Evolutionary conservation across 2,113 vertebrate species (phyloP).

Genomic region (Echinops telfairi): DNA sequence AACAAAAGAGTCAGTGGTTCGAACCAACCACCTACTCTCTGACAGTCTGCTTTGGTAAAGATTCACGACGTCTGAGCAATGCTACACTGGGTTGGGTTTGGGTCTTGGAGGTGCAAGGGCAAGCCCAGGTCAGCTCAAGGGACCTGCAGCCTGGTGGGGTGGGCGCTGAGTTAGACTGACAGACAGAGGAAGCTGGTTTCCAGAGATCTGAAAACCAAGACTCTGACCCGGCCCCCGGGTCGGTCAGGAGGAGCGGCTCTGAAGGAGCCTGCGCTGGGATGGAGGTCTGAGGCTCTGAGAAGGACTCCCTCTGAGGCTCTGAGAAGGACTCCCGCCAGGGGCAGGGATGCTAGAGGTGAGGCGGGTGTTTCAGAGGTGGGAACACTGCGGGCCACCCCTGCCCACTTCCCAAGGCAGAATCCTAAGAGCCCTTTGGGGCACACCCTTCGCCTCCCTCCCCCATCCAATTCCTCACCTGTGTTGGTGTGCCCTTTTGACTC

Average conservation of each 20-base stretch:
- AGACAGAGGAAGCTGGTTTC: background rate
- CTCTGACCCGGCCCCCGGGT: background rate
- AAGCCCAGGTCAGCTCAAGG: background rate
- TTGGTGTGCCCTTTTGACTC: background rate
- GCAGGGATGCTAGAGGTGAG: background rate
- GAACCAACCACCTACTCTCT: too few species aligned
- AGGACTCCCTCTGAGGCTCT: too few species aligned
- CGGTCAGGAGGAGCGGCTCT: background rate
- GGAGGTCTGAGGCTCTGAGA: background rate
- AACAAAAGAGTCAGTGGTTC: too few species aligned
- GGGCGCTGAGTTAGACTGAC: background rate
- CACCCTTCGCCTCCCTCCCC: background rate
- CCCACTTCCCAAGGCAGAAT: background rate
- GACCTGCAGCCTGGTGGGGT: background rate
- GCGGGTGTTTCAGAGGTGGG: conserved; percentile 18
- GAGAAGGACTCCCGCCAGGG: background rate
- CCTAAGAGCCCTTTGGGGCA: background rate
- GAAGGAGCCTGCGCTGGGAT: background rate
- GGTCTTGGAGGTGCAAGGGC: background rate
- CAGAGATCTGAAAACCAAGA: background rate
- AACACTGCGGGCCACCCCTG: background rate
- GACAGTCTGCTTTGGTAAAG: too few species aligned
- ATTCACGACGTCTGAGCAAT: too few species aligned
- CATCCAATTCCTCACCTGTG: background rate
- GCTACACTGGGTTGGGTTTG: too few species aligned